Evolutionary conservation across 2,888 invertebrate species (phyloP), one percentile per base, ranked within the genome.

Genomic region (Andrena trimmerana): DNA sequence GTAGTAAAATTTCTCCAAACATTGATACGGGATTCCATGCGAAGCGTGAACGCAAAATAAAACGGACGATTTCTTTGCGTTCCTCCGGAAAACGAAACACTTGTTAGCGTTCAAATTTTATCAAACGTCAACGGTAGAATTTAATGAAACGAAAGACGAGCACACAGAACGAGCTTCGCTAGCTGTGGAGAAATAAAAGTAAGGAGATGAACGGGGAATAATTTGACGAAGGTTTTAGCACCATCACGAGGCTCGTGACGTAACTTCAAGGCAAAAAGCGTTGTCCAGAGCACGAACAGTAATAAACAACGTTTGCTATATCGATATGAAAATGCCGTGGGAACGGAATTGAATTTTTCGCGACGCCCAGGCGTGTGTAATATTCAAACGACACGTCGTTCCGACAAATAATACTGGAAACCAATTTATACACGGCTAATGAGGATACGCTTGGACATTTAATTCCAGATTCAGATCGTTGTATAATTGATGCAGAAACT

Each of bases 1-100:
- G 65, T 20, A 31, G 16, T 52, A 63, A 29, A 62, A 16, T 54
- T 27, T 31, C 10, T 13, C 5, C 33, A 54, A 54, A 70, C 67
- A 78, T 48, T 24, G 20, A 52, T 65, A 67, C 65, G 48, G n/a
- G 48, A 59, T 54, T 59, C 16, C 42, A 42, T 72, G 65, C 71
- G 72, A 72, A 72, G 65, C 52, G 60, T 62, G 63, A 7, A 50
- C 63, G 78, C 29, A 50, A 68, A 68, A 68, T 50, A 48, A 71
- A 29, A 63, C 13, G 10, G 60, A n/a, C 10, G 31, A 24, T 70
- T 59, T 16, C 31, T 27, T 10, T n/a, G 27, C 13, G 54, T 29
- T 10, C 50, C 8, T 13, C 62, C 10, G 20, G 16, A 5, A 29
- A 57, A 78, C 57, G n/a, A 33, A 48, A 67, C 60, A 36, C 24